Conservation (phyloP, 2,888 invertebrate species). For the Caenorhabditis virilis region DNA sequence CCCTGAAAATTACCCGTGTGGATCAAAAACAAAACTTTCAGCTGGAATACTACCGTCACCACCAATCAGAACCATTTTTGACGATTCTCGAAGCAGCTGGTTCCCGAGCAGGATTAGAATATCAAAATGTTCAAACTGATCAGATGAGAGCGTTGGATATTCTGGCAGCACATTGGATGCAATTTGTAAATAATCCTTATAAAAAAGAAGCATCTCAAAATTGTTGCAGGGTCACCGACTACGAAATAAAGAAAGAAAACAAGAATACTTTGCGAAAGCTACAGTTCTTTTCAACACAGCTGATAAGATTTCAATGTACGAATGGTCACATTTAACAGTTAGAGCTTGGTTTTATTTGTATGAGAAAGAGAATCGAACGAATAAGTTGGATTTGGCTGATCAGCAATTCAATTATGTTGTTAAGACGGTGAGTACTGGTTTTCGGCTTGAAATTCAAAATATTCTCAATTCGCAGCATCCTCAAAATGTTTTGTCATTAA, state of each 20-base stretch:
- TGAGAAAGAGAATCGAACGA: conserved; percentile 75
- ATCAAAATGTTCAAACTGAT: conserved; percentile 71
- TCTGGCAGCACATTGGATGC: conserved; percentile 96
- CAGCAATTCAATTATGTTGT: conserved; percentile 98
- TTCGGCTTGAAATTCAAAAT: conserved; percentile 1
- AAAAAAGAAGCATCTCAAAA: background rate
- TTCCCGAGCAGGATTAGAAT: conserved; percentile 84
- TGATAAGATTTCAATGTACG: conserved; percentile 99
- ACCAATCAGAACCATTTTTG: conserved; percentile 88
- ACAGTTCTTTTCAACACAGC: conserved; percentile 96
- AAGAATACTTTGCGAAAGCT: conserved; percentile 91
- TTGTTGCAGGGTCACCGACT: conserved; percentile 83
- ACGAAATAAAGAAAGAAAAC: conserved; percentile 86
- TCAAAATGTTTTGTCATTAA: conserved; percentile 91
- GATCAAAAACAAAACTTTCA: too few species aligned
- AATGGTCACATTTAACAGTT: conserved; percentile 96
- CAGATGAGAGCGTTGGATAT: conserved; percentile 97
- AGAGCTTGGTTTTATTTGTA: conserved; percentile 95
- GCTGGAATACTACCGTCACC: conserved; percentile 95
- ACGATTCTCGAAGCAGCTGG: conserved; percentile 88
- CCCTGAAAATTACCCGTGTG: too few species aligned
- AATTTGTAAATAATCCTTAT: conserved; percentile 69
- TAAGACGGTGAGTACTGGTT: conserved; percentile 73
- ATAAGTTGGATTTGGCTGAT: conserved; percentile 90
- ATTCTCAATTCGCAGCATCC: conserved; percentile 70